Base-by-base conservation (phyloP, 2,797 vertebrate species). In the Paedocypris micromegethes region DNA sequence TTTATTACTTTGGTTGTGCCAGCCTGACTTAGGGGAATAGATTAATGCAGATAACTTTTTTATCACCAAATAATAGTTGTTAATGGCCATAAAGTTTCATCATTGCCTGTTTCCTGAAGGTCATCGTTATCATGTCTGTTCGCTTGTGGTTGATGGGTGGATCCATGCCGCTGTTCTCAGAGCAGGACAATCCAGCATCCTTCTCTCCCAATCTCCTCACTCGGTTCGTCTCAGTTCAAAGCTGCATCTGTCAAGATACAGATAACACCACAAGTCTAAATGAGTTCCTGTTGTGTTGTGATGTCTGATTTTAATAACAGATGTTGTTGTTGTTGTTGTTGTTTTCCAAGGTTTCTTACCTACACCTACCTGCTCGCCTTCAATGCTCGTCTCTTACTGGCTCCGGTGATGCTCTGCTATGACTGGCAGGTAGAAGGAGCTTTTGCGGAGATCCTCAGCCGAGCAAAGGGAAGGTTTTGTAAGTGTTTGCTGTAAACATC, bases 131-230 rank as follows among this genome's bases (percentile, higher is more conserved):
- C 83, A 83, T 98, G 84, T 93, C 88, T 50, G 87, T 93, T 80
- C 90, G 96, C 49, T 83, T 98, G 74, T 93, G 93, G 92, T 90
- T 98, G 74, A 98, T 98, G 96, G 96, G 94, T 71, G 95, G 94
- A 53, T 96, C 95, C 71, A 95, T 98, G 95, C 96, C 96, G 0
- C 91, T 96, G 66, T 98, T 98, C 80, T 96, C 95, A 0, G 96
- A 98, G 77, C 96, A 98, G 81, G 96, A 98, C 87, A 98, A 98
- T 78, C 96, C 96, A 4, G 93, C 96, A 64, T 98, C 96, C 3
- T 97, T 97, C 87, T 97, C 93, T 0, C 92, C 94, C 0, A 87
- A 92, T 77, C 76, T 96, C 41, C 90, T 98, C 61, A 97, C 94
- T 1, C 98, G 96, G 96, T 95, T 80, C 49, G 73, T 63, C 75